Evolutionary conservation across 1,140 invertebrate species (phyloP).

Genomic region (Tetragonula clypearis): DNA sequence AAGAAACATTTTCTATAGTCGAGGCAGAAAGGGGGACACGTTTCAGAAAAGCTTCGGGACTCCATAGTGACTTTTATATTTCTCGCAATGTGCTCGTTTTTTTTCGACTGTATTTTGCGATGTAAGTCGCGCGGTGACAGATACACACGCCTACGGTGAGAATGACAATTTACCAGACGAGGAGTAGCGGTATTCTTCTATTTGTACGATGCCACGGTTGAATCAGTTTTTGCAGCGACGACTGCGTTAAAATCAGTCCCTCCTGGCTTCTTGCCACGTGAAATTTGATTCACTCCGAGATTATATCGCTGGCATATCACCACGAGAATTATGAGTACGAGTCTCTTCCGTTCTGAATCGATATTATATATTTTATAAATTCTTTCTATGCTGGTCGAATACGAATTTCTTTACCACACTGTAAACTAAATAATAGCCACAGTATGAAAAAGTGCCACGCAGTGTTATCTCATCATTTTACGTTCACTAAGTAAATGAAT

Average conservation of each 20-base stretch:
- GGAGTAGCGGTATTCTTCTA: background rate
- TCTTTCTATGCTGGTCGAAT: background rate
- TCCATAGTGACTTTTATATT: background rate
- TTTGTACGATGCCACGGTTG: background rate
- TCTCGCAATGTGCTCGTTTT: background rate
- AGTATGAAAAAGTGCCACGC: background rate
- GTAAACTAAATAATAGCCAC: background rate
- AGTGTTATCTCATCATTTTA: background rate
- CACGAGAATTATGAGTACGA: constrained; percentile 8
- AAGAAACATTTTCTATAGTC: background rate
- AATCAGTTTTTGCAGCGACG: constrained; percentile 13
- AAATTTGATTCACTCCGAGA: constrained; percentile 9
- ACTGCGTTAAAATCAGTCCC: constrained; percentile 37
- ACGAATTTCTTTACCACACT: background rate
- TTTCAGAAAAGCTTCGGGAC: background rate
- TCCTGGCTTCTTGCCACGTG: constrained; percentile 42
- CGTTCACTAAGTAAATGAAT: background rate
- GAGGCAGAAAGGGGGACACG: background rate
- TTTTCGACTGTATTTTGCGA: too few relatives aligned
- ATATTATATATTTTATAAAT: too few relatives aligned
- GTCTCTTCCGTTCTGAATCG: too few relatives aligned
- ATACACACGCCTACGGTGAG: background rate
- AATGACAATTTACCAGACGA: background rate
- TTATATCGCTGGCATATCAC: constrained; percentile 23
- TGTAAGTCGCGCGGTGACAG: background rate